These are phyloP conservation scores for Neolamprologus caudopunctatus DNA, from an alignment of 2,113 vertebrate species.

Conservation along the genomic window DNA sequence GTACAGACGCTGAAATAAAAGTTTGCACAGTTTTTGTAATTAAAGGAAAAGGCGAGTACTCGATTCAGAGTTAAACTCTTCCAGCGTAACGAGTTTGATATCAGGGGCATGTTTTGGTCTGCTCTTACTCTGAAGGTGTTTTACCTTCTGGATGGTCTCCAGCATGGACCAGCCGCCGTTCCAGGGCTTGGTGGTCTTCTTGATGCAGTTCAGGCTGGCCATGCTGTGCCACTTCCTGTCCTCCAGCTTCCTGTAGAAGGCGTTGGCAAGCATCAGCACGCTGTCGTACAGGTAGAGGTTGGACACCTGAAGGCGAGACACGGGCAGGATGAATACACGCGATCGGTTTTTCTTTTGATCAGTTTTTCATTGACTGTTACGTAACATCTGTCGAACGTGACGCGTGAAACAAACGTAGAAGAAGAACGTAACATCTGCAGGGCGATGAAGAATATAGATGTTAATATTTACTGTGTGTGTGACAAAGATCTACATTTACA, in stretches of 20 bases:
- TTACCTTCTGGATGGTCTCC: constrained; percentile 96
- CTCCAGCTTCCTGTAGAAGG: constrained; percentile 97
- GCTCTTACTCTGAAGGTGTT: rapidly evolving
- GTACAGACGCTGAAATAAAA: rapidly evolving
- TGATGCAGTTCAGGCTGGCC: constrained; percentile 97
- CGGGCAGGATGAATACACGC: not conserved
- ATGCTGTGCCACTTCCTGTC: constrained; percentile 99
- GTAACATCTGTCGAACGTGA: not conserved
- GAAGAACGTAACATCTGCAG: not conserved
- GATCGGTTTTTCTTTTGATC: not conserved
- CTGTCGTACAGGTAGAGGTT: constrained; percentile 98
- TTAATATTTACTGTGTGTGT: not conserved
- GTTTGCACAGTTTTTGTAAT: not conserved
- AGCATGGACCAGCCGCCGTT: constrained; percentile 97
- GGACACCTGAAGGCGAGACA: constrained; percentile 78
- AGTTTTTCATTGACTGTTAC: rapidly evolving
- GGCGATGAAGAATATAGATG: not conserved
- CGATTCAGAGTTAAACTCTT: not conserved
- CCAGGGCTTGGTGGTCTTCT: constrained; percentile 97
- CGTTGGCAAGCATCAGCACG: constrained; percentile 95
- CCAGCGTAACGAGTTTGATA: not conserved
- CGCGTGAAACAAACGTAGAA: not conserved
- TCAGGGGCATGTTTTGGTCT: not conserved
- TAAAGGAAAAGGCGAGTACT: not conserved
- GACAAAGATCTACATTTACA: not conserved